A percentile compares a stretch with the other conserved stretches of the same genome.
Conservation (phyloP, 2,797 vertebrate genomes). For the Trachops cirrhosus region DNA sequence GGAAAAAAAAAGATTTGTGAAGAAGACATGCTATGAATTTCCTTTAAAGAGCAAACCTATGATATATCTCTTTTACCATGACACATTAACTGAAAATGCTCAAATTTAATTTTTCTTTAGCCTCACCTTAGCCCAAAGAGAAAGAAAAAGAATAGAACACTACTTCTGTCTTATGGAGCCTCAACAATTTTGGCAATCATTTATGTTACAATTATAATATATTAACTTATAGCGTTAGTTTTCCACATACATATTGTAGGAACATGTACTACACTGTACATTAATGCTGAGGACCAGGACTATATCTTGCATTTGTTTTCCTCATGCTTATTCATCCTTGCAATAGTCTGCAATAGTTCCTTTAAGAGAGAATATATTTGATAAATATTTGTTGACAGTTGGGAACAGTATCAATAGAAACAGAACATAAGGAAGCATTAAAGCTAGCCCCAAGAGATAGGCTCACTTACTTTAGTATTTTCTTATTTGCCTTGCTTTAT, state of each 20-base stretch:
- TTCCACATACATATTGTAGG: not conserved
- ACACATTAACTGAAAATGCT: constrained; percentile 35
- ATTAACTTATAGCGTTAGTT: not conserved
- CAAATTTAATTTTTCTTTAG: constrained; percentile 34
- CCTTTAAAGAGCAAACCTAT: constrained; percentile 33
- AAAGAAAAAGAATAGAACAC: constrained; percentile 32
- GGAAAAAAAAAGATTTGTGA: not conserved
- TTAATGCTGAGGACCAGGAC: not conserved
- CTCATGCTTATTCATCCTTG: not conserved
- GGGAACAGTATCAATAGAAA: constrained; percentile 44
- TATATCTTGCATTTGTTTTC: constrained; percentile 33
- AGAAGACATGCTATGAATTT: constrained; percentile 15
- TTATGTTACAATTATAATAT: not conserved
- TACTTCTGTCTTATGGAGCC: not conserved
- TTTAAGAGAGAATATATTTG: constrained; percentile 38
- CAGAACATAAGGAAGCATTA: constrained; percentile 30
- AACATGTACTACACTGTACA: not conserved
- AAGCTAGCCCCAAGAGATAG: not conserved
- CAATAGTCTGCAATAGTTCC: constrained; percentile 1
- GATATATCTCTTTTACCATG: not conserved
- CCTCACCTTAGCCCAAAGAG: constrained; percentile 17
- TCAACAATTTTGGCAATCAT: not conserved
- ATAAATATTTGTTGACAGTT: constrained; percentile 43
- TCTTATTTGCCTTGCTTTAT: constrained; percentile 44
- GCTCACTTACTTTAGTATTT: constrained; percentile 34